These are phyloP conservation scores for Apodemia zela DNA, from an alignment of 2,888 invertebrate species.

Conservation along the genomic window DNA sequence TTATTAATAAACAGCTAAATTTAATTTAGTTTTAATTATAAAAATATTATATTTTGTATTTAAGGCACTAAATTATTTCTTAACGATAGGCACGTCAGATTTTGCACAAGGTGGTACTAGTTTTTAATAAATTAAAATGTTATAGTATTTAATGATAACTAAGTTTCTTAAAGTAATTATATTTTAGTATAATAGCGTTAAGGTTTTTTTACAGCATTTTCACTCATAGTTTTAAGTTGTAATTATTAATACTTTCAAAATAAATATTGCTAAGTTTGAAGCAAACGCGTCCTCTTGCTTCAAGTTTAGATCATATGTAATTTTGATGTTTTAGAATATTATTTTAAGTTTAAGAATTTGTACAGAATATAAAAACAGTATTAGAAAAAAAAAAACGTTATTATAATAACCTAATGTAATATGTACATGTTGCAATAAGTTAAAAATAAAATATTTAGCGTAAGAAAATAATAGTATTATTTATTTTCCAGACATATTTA, in stretches of 20 bases:
- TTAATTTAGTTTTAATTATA: neutral
- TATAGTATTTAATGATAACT: slow-evolving; percentile 20
- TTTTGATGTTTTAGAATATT: slow-evolving; percentile 2
- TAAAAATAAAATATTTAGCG: slow-evolving; percentile 27
- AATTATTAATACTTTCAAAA: slow-evolving; percentile 13
- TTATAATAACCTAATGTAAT: slow-evolving; percentile 34
- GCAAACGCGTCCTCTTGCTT: slow-evolving; percentile 74
- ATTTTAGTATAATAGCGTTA: slow-evolving; percentile 11
- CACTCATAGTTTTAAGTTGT: slow-evolving; percentile 43
- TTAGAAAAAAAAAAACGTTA: neutral
- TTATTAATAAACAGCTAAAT: slow-evolving; percentile 13
- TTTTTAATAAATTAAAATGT: slow-evolving; percentile 20
- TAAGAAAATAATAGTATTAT: slow-evolving; percentile 20
- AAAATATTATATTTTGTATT: neutral
- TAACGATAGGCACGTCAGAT: slow-evolving; percentile 31
- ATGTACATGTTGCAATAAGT: slow-evolving; percentile 49
- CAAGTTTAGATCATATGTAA: slow-evolving; percentile 41
- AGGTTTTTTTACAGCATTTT: slow-evolving; percentile 60
- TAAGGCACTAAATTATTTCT: neutral
- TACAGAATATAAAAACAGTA: neutral
- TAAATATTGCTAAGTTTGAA: slow-evolving; percentile 44
- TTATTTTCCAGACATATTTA: neutral
- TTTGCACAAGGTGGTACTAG: slow-evolving; percentile 61
- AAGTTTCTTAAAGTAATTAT: slow-evolving; percentile 17
- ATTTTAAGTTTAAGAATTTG: slow-evolving; percentile 14